Percentiles rank a stretch among this genome's conserved stretches.
Evolutionary conservation across 2,888 invertebrate species (phyloP).

Genomic region (Ophion ventricosus): DNA sequence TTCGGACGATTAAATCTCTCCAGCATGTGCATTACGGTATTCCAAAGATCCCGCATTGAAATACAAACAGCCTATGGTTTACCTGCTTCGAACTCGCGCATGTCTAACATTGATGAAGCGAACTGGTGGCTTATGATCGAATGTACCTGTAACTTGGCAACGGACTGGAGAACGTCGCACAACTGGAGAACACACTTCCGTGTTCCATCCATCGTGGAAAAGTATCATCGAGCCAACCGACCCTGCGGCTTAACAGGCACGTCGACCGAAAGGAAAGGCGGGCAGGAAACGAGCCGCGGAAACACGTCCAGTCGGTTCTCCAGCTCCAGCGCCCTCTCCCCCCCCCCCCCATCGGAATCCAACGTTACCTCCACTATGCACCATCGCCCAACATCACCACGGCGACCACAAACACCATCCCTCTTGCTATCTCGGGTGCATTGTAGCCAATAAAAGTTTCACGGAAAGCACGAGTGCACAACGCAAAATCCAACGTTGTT

Average conservation of each 20-base stretch:
- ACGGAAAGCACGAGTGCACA: constrained; percentile 61
- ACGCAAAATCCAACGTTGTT: constrained; percentile 49
- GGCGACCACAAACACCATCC: constrained; percentile 27
- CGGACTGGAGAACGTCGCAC: constrained; percentile 34
- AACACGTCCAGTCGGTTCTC: constrained; percentile 56
- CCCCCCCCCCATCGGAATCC: background rate
- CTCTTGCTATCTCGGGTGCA: constrained; percentile 48
- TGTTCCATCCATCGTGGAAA: constrained; percentile 33
- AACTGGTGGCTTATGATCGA: constrained; percentile 17
- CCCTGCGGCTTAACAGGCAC: constrained; percentile 30
- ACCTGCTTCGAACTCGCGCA: background rate
- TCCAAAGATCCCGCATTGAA: background rate
- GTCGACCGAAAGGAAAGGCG: constrained; percentile 49
- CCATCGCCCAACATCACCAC: constrained; percentile 16
- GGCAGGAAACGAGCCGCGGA: constrained; percentile 55
- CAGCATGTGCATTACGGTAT: constrained; percentile 4
- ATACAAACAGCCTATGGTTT: background rate
- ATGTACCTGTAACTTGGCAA: constrained; percentile 10
- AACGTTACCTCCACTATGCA: constrained; percentile 2
- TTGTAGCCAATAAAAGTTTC: constrained; percentile 60
- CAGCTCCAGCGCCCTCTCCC: constrained; percentile 1
- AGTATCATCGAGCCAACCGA: constrained; percentile 54
- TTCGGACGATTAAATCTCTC: constrained; percentile 12
- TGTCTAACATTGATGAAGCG: constrained; percentile 17
- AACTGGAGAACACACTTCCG: constrained; percentile 25